These are phyloP conservation scores for Pangasius krempfi DNA, from an alignment of 2,797 vertebrate species.

Conservation along the genomic window DNA sequence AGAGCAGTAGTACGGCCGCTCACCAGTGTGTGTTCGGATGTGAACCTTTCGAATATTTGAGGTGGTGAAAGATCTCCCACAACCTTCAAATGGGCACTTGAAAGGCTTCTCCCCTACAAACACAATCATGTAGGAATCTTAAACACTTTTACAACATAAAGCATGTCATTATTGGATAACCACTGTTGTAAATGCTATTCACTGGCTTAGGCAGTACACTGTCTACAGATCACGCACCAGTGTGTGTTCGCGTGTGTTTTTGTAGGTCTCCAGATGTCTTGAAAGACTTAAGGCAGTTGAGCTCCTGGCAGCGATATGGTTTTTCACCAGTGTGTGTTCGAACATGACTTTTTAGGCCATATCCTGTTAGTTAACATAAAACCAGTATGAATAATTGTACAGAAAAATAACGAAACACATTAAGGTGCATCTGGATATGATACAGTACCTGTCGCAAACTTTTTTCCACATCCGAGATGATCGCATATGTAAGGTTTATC, in stretches of 20 bases:
- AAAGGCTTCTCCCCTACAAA: conserved; percentile 94
- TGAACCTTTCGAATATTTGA: conserved; percentile 99
- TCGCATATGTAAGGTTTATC: conserved; percentile 96
- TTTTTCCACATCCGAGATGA: conserved; percentile 92
- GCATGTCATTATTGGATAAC: neutral
- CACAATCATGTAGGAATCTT: conserved; percentile 20
- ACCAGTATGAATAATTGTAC: conserved; percentile 19
- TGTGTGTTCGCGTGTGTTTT: conserved; percentile 97
- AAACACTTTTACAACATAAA: conserved; percentile 3
- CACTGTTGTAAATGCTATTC: neutral
- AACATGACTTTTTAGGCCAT: conserved; percentile 96
- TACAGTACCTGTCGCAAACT: conserved; percentile 93
- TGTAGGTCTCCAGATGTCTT: conserved; percentile 98
- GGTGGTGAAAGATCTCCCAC: conserved; percentile 96
- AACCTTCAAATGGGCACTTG: conserved; percentile 95
- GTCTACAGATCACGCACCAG: conserved; percentile 77
- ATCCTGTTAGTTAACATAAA: conserved; percentile 72
- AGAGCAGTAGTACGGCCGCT: conserved; percentile 97
- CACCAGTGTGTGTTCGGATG: conserved; percentile 97
- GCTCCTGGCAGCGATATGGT: conserved; percentile 94
- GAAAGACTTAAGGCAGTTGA: conserved; percentile 96
- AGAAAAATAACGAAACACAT: neutral
- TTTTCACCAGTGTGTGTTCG: conserved; percentile 98
- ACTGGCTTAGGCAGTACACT: neutral
- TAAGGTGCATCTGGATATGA: neutral